Conservation (phyloP, 2,888 invertebrate genomes). For the Limnephilus rhombicus region DNA sequence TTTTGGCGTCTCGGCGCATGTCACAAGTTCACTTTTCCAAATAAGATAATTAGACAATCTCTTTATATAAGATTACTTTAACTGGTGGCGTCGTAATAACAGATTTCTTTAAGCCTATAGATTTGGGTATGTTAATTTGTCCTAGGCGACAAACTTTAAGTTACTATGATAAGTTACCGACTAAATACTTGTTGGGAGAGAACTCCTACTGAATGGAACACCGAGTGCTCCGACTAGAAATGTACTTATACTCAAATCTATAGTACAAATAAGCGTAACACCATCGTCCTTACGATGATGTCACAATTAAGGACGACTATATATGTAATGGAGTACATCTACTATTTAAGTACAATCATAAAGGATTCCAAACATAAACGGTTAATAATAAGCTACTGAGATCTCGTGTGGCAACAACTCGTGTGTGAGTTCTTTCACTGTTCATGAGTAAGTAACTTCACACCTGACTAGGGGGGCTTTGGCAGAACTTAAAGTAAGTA, state of each 20-base stretch:
- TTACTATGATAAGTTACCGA: conserved; percentile 49
- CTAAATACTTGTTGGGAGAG: conserved; percentile 41
- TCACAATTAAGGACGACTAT: conserved; percentile 59
- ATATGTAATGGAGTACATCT: conserved; percentile 59
- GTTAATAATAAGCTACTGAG: conserved; percentile 60
- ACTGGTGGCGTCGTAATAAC: conserved; percentile 20
- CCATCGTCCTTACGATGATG: conserved; percentile 50
- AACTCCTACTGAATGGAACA: conserved; percentile 41
- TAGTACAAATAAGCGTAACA: conserved; percentile 65
- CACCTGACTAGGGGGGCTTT: conserved; percentile 56
- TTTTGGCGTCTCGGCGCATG: not conserved
- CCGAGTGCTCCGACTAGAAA: conserved; percentile 52
- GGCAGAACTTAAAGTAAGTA: conserved; percentile 23
- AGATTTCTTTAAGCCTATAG: conserved; percentile 39
- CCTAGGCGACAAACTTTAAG: conserved; percentile 48
- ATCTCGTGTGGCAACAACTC: conserved; percentile 57
- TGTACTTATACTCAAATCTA: conserved; percentile 66
- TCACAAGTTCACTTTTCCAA: conserved; percentile 32
- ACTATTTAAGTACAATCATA: conserved; percentile 59
- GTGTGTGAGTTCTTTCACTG: conserved; percentile 36
- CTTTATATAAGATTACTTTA: conserved; percentile 45
- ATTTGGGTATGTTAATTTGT: conserved; percentile 47
- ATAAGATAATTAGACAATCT: conserved; percentile 44
- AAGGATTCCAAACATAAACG: conserved; percentile 15
- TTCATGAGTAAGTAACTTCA: conserved; percentile 52